These are phyloP conservation scores for Ophioderma brevispina DNA, from an alignment of 35 echinoderm and acorn worm genomes.

Conservation along the genomic window DNA sequence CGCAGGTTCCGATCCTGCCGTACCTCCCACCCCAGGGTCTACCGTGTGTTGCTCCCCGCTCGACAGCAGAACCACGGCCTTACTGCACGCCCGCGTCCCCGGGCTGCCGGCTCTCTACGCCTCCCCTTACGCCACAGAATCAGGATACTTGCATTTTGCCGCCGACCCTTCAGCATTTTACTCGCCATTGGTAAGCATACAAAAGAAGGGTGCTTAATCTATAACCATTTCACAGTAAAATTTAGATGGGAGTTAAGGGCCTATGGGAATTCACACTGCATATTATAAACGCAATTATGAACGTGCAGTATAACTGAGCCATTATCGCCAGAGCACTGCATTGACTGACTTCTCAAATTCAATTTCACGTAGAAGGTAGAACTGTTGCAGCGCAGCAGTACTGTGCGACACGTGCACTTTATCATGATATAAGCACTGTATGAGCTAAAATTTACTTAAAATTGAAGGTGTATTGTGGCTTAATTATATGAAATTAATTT, in stretches of 20 bases:
- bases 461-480: too few species aligned
- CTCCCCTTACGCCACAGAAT: constrained; percentile 61
- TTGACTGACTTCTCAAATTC: too few species aligned
- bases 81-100: constrained; percentile 48
- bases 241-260: background rate
- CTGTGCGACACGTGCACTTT: too few species aligned
- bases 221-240: background rate
- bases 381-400: too few species aligned
- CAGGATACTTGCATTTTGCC: constrained; percentile 77
- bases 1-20: constrained; percentile 62
- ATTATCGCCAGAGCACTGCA: too few species aligned
- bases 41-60: constrained; percentile 65
- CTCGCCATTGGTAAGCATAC: constrained; percentile 72
- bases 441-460: too few species aligned
- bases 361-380: too few species aligned
- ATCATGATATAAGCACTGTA: too few species aligned
- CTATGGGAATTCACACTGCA: background rate
- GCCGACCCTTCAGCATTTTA: constrained; percentile 85
- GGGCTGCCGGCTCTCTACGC: constrained; percentile 70
- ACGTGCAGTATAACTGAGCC: too few species aligned
- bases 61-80: constrained; percentile 53
- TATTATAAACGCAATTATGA: too few species aligned
- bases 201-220: background rate
- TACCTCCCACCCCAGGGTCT: constrained; percentile 54
- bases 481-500: too few species aligned